Percentiles rank a stretch among this genome's conserved stretches.
Conservation (phyloP, 2,113 vertebrate genomes). For the Otis tarda region DNA sequence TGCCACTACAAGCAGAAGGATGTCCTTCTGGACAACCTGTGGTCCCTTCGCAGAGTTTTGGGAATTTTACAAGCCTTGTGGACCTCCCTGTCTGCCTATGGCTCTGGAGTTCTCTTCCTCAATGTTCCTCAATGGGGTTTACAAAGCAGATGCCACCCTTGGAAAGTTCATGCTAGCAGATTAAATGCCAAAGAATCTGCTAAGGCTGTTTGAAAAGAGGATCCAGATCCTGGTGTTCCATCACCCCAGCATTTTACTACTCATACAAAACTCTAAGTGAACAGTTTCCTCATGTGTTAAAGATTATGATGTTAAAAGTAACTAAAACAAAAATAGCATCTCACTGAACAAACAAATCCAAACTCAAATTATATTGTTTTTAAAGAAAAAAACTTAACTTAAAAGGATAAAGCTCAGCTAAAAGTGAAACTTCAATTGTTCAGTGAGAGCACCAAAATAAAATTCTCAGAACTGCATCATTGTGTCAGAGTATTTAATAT, state of each 20-base stretch:
- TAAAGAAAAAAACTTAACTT: not conserved
- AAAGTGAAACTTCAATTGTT: not conserved
- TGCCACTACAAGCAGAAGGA: not conserved
- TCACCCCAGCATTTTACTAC: not conserved
- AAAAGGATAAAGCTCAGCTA: not conserved
- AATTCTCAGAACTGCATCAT: not conserved
- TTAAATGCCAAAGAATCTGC: not conserved
- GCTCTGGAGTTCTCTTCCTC: not conserved
- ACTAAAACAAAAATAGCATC: not conserved
- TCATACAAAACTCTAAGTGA: not conserved
- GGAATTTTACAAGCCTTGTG: not conserved
- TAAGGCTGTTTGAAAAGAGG: not conserved
- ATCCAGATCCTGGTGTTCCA: not conserved
- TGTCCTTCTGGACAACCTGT: not conserved
- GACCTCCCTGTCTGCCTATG: not conserved
- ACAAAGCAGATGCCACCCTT: not conserved
- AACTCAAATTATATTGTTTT: not conserved
- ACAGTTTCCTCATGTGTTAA: not conserved
- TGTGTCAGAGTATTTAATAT: not conserved
- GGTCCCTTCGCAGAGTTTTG: not conserved
- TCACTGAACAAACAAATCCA: not conserved
- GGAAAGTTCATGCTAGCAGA: not conserved
- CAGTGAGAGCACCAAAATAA: not conserved
- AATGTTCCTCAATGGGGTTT: not conserved
- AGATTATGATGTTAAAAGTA: not conserved